Conservation (phyloP, 2,113 vertebrate genomes). For the Shinisaurus crocodilurus region DNA sequence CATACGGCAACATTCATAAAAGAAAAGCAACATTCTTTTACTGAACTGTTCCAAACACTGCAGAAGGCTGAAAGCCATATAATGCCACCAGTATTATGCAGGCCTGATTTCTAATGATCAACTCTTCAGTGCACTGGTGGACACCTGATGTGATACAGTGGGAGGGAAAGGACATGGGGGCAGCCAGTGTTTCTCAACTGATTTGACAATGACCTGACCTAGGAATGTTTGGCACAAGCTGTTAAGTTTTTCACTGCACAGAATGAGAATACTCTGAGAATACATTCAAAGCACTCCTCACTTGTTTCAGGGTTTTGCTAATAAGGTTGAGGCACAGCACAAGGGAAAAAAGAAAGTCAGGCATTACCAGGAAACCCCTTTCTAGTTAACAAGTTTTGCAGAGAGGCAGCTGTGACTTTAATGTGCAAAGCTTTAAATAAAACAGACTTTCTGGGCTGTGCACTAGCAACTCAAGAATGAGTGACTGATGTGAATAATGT, state of each 20-base stretch:
- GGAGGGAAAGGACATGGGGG: not conserved
- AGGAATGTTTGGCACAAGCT: not conserved
- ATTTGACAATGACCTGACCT: not conserved
- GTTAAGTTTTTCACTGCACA: not conserved
- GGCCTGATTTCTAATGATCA: not conserved
- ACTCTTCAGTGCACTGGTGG: not conserved
- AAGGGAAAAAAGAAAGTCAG: not conserved
- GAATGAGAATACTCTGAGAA: slow-evolving; percentile 12
- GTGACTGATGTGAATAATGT: not conserved
- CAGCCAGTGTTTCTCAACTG: not conserved
- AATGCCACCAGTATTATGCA: too few relatives aligned
- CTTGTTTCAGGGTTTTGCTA: not conserved
- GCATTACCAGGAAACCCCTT: slow-evolving; percentile 1
- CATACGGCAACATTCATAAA: not conserved
- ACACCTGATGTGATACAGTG: not conserved
- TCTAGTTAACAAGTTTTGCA: not conserved
- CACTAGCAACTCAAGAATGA: not conserved
- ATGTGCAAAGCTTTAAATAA: slow-evolving; percentile 3
- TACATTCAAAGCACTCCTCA: not conserved
- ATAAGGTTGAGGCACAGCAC: not conserved
- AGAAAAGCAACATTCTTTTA: not conserved
- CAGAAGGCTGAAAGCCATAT: not conserved
- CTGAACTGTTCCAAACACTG: not conserved
- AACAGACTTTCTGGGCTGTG: not conserved
- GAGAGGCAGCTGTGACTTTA: not conserved